Evolutionary conservation across 2,113 vertebrate species (phyloP).

Genomic region (Hoplias malabaricus): DNA sequence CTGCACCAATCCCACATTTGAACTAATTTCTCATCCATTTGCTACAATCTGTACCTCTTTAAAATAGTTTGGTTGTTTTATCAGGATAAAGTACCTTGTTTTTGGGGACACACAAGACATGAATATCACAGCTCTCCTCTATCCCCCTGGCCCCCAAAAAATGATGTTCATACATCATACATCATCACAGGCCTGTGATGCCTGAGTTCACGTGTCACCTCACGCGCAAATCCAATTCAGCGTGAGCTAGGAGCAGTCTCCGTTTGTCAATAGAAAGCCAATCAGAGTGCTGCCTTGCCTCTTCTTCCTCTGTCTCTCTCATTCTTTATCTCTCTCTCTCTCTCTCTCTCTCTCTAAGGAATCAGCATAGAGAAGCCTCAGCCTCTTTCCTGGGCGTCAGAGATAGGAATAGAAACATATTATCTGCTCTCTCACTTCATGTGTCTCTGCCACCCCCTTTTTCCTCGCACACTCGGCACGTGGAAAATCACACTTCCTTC

Average conservation of each 20-base stretch:
- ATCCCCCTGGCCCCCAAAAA: neutral
- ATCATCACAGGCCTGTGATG: neutral
- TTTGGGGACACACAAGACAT: too few species aligned
- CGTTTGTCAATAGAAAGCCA: constrained; percentile 36
- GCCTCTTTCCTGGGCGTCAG: constrained; percentile 1
- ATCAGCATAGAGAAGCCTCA: constrained; percentile 19
- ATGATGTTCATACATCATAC: neutral
- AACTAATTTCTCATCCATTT: neutral
- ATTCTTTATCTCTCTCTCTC: neutral
- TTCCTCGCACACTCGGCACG: neutral
- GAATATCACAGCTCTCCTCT: too few species aligned
- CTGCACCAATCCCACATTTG: neutral
- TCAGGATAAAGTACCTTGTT: too few species aligned
- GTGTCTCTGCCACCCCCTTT: neutral
- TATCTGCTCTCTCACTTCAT: constrained; percentile 16
- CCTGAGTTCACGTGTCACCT: neutral
- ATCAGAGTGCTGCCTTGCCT: constrained; percentile 6
- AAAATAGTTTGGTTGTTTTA: too few species aligned
- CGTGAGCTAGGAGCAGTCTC: constrained; percentile 6
- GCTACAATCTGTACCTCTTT: too few species aligned
- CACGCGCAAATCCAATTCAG: constrained; percentile 16
- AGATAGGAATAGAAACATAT: constrained; percentile 32
- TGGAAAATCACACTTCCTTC: constrained; percentile 31
- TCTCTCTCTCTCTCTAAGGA: constrained; percentile 7
- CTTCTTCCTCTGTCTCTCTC: neutral